These are phyloP conservation scores for Climacteris rufus DNA, from an alignment of 2,113 vertebrate genomes.

Conservation along the genomic window DNA sequence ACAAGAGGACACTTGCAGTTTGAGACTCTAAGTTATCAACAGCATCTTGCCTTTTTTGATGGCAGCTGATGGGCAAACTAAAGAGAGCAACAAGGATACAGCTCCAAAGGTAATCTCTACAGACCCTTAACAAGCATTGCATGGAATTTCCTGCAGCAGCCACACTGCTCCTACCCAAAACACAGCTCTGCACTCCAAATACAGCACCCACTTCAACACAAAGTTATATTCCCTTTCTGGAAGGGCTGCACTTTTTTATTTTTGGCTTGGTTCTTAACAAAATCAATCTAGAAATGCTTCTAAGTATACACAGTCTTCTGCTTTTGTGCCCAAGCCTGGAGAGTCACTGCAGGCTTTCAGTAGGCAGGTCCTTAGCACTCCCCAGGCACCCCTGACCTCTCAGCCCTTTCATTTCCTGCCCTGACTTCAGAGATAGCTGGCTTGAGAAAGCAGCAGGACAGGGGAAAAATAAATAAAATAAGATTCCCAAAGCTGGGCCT, in stretches of 20 bases:
- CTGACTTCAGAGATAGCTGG: neutral
- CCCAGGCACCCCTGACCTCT: conserved; percentile 1
- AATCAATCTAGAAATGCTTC: neutral
- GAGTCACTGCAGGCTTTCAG: neutral
- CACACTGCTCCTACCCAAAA: neutral
- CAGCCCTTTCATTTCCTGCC: conserved; percentile 33
- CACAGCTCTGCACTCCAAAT: neutral
- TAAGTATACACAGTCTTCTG: neutral
- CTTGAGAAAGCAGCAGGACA: neutral
- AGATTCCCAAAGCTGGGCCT: neutral
- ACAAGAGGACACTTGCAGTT: neutral
- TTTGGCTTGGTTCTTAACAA: neutral
- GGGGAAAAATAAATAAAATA: neutral
- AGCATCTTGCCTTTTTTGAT: neutral
- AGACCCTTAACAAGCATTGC: rapidly evolving
- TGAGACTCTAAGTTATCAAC: neutral
- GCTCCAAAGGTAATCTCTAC: neutral
- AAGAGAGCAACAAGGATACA: neutral
- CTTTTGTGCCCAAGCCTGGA: neutral
- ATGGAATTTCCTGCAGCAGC: neutral
- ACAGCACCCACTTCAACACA: neutral
- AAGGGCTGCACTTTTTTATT: neutral
- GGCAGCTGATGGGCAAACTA: neutral
- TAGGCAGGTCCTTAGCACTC: neutral
- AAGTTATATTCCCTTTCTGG: neutral